A percentile compares a stretch with the other conserved stretches of the same genome.
phyloP scores from a whole-genome alignment of 2,888 invertebrate species.

The Creontiades dilutus region DNA sequence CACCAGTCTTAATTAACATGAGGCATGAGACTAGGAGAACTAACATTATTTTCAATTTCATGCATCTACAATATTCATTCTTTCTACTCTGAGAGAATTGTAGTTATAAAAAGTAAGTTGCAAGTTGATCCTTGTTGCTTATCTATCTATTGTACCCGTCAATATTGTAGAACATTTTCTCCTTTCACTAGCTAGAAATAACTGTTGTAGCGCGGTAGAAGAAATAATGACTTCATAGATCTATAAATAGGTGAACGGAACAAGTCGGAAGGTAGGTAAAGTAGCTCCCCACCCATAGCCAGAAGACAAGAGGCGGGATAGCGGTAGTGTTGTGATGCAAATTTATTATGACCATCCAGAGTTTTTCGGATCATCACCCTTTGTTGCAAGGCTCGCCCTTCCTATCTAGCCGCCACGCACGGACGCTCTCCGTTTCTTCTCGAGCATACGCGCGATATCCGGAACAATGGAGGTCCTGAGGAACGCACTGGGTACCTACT shows the following conservation, averaged over 20 bases:
- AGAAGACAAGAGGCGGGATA: slow-evolving; percentile 10
- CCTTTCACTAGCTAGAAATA: neutral
- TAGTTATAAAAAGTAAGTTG: too few relatives aligned
- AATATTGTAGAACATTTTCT: neutral
- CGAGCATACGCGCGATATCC: slow-evolving; percentile 2
- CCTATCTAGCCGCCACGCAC: neutral
- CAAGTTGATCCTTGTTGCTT: too few relatives aligned
- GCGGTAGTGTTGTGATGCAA: slow-evolving; percentile 3
- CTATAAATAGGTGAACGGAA: neutral
- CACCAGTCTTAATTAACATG: too few relatives aligned
- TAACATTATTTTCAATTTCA: too few relatives aligned
- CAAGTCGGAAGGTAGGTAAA: neutral
- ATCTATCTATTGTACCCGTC: too few relatives aligned
- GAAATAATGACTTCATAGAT: slow-evolving; percentile 3
- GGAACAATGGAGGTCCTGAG: neutral
- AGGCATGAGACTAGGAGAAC: too few relatives aligned
- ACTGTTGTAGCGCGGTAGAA: neutral
- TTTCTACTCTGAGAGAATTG: too few relatives aligned
- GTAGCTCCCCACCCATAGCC: neutral
- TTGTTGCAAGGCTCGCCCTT: neutral
- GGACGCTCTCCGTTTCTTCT: slow-evolving; percentile 8
- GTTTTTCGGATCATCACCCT: slow-evolving; percentile 15
- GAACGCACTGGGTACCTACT: neutral
- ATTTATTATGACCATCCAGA: slow-evolving; percentile 4
- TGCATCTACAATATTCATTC: too few relatives aligned